These are phyloP conservation scores for Caloenas nicobarica DNA, from an alignment of 2,113 vertebrate genomes.

Conservation along the genomic window DNA sequence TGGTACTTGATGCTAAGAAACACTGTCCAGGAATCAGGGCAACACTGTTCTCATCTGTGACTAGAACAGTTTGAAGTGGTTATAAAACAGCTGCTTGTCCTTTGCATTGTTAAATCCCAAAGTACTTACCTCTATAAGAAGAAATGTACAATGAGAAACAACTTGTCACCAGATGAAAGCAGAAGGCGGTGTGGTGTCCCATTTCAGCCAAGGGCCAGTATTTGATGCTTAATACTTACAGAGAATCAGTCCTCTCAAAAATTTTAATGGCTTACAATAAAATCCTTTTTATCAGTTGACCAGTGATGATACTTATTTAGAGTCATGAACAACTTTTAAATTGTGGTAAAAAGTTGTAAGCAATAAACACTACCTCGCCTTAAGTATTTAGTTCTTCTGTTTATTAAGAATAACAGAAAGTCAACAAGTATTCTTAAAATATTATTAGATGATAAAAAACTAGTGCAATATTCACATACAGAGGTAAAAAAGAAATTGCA, in stretches of 20 bases:
- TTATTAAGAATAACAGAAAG: neutral
- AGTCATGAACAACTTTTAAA: neutral
- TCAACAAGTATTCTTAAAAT: neutral
- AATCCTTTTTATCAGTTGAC: neutral
- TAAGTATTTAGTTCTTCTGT: neutral
- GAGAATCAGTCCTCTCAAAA: neutral
- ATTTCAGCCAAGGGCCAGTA: neutral
- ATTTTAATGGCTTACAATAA: neutral
- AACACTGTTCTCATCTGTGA: neutral
- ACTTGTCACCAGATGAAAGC: neutral
- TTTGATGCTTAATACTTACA: neutral
- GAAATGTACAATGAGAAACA: neutral
- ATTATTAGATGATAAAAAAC: neutral
- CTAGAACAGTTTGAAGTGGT: neutral
- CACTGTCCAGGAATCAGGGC: neutral
- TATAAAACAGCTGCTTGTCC: constrained; percentile 1
- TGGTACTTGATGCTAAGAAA: neutral
- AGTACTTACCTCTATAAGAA: neutral
- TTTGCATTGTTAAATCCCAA: neutral
- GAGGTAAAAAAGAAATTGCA: neutral
- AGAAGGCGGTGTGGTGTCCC: neutral
- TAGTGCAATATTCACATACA: neutral
- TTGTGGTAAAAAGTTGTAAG: neutral
- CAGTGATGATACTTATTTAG: neutral
- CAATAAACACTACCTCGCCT: neutral